Evolutionary conservation across 2,888 invertebrate genomes (phyloP).

Genomic region (Melipona beecheii): DNA sequence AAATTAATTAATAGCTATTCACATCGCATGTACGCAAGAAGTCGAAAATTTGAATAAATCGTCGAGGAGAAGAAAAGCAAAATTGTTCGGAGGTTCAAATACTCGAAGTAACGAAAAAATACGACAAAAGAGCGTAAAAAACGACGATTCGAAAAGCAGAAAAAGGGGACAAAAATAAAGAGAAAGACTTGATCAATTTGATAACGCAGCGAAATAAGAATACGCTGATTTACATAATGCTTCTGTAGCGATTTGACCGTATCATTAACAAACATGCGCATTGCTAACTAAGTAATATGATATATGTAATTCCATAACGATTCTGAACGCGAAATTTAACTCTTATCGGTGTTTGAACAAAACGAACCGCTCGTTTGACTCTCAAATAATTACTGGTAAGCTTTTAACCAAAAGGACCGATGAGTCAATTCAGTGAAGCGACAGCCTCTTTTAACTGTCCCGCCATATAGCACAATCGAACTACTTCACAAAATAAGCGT

Average conservation of each 20-base stretch:
- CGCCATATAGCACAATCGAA: not conserved
- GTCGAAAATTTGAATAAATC: not conserved
- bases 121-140: too few relatives aligned
- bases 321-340: conserved; percentile 14
- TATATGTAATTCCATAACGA: conserved; percentile 35
- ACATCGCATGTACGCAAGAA: not conserved
- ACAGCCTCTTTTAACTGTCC: conserved; percentile 27
- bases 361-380: conserved; percentile 55
- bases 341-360: conserved; percentile 37
- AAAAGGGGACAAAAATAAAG: not conserved
- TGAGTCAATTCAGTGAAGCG: conserved; percentile 37
- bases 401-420: conserved; percentile 26
- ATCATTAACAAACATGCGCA: conserved; percentile 70
- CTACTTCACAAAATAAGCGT: conserved; percentile 16
- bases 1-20: not conserved
- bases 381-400: conserved; percentile 61
- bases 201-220: conserved; percentile 59
- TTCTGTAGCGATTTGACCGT: conserved; percentile 40
- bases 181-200: not conserved
- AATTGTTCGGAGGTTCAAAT: not conserved
- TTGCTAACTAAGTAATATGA: conserved; percentile 43
- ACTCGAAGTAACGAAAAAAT: not conserved
- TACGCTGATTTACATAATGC: conserved; percentile 70
- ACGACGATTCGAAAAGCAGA: not conserved
- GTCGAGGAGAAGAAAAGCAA: not conserved